phyloP scores from a whole-genome alignment of 2,113 vertebrate species.

The Glaucomys volans region DNA sequence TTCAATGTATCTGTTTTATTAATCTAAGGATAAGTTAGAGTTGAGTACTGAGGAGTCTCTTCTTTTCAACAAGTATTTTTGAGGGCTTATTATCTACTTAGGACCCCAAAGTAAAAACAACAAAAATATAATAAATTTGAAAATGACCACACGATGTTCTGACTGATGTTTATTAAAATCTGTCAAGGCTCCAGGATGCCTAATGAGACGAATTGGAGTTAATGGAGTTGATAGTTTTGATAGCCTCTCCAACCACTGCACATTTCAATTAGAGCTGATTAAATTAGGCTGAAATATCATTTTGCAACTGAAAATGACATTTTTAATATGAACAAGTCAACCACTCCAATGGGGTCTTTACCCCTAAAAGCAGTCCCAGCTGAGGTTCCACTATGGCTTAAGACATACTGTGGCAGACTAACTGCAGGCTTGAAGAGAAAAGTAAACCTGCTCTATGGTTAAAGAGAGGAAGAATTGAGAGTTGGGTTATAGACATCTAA shows the following conservation, averaged over 20 bases:
- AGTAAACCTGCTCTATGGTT: constrained; percentile 37
- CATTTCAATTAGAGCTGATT: constrained; percentile 13
- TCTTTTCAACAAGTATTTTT: not conserved
- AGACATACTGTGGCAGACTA: not conserved
- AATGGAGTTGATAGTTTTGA: constrained; percentile 59
- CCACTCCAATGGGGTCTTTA: not conserved
- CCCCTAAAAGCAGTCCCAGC: not conserved
- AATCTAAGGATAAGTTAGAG: not conserved
- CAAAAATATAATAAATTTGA: not conserved
- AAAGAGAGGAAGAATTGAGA: constrained; percentile 51
- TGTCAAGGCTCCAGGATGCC: constrained; percentile 64
- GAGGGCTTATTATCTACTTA: not conserved
- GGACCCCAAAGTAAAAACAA: not conserved
- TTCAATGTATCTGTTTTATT: not conserved
- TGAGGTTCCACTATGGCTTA: not conserved
- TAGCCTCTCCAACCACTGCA: not conserved
- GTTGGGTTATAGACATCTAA: constrained; percentile 8
- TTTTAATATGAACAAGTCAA: constrained; percentile 31
- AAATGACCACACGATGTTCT: not conserved
- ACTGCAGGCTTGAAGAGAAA: not conserved
- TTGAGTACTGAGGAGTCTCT: not conserved
- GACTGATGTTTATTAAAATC: constrained; percentile 63
- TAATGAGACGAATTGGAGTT: constrained; percentile 46
- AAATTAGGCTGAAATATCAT: not conserved
- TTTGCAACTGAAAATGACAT: constrained; percentile 48